Evolutionary conservation across 2,113 vertebrate species (phyloP).

Genomic region (Brachypteracias leptosomus): DNA sequence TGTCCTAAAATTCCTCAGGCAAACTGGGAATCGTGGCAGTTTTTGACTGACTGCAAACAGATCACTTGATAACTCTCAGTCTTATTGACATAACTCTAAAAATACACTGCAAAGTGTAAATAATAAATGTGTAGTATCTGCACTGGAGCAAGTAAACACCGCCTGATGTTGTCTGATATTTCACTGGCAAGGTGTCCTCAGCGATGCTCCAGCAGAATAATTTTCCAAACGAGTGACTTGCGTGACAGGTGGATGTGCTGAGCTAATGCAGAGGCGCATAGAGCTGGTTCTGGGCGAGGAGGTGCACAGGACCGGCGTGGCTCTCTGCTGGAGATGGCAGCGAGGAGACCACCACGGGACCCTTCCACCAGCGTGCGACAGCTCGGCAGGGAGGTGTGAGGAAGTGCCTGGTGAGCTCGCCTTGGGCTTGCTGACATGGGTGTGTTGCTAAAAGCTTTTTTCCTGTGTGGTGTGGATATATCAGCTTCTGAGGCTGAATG

Average conservation of each 20-base stretch:
- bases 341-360: accelerated
- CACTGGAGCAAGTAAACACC: conserved; percentile 52
- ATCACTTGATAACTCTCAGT: conserved; percentile 49
- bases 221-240: conserved; percentile 54
- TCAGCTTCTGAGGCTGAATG: background rate
- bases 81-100: conserved; percentile 56
- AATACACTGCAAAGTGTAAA: conserved; percentile 41
- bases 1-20: background rate
- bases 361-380: background rate
- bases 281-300: background rate
- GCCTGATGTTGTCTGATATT: conserved; percentile 67
- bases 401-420: background rate
- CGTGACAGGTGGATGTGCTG: conserved; percentile 59
- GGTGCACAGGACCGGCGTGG: background rate
- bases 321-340: background rate
- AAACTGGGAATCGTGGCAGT: background rate
- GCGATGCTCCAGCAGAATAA: conserved; percentile 63
- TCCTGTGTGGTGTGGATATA: background rate
- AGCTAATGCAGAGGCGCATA: background rate
- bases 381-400: background rate
- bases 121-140: conserved; percentile 64
- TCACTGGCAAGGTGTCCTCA: conserved; percentile 64
- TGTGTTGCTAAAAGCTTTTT: background rate
- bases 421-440: background rate
- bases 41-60: conserved; percentile 43